Evolutionary conservation across 2,888 invertebrate genomes (phyloP), one percentile per base, ranked within the genome.

Genomic region (Octonoba sinensis): DNA sequence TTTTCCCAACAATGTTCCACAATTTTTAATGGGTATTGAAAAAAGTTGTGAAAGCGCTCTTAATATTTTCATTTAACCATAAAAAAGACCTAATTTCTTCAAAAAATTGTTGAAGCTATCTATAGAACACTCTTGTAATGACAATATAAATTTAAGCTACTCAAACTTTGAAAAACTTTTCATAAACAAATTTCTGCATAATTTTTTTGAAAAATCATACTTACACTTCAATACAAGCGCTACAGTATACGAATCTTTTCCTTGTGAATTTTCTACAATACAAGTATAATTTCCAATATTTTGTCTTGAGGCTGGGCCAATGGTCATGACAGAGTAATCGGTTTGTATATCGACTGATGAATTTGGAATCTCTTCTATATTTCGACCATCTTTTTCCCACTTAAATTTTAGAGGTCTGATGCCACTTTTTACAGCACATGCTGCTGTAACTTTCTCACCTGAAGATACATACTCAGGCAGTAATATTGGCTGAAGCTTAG

Each of bases 201-300:
- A 36, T 11, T 8, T 36, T 3, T 1, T 2, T 4, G 11, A 47
- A 20, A 22, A 44, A 1, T 22, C n/a, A 24, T 46, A 71, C 71
- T 64, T 64, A 73, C 73, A 60, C 60, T 78, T 83, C 16, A 83
- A 59, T 6, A 74, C 54, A 12, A 83, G 49, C 1, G 73, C 49
- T n/a, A 75, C 70, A 0, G 79, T 56, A 3, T 44, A 49, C 20
- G 70, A 57, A 22, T 79, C 79, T 49, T 46, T 71, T n/a, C 83
- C 83, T 13, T 67, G 72, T 22, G 79, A 16, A 59, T 79, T 79
- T 56, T 75, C 75, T 6, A 75, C 83, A 47, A 36, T 64, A 27
- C 83, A 83, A 8, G 83, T 79, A 60, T 83, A 83, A 57, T 83
- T 83, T 16, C 83, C 83, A 44, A 69, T 71, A 57, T 77, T 77